These are phyloP conservation scores for Flabesymbios commensalis DNA, from an alignment of 2,888 invertebrate species.

Conservation along the genomic window DNA sequence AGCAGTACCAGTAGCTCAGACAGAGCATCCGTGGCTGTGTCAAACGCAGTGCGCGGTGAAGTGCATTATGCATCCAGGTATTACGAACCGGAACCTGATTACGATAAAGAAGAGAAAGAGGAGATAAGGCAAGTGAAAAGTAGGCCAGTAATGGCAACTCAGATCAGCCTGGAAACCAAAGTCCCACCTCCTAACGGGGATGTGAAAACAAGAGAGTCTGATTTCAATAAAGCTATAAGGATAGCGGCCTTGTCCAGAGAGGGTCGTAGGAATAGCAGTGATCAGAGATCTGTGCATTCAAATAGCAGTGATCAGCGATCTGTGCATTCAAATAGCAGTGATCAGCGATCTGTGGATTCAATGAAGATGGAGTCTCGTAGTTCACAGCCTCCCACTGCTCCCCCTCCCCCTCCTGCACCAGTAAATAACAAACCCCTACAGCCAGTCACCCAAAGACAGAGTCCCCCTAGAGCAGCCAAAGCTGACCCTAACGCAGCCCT, in stretches of 20 bases:
- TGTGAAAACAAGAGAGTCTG: constrained; percentile 2
- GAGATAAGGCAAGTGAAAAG: too few species aligned
- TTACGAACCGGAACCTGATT: constrained; percentile 23
- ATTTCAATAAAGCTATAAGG: constrained; percentile 19
- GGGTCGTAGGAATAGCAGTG: neutral
- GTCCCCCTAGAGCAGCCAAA: constrained; percentile 18
- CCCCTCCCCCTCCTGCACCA: constrained; percentile 1
- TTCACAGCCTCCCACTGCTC: constrained; percentile 3
- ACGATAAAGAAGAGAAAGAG: constrained; percentile 7
- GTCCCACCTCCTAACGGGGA: neutral
- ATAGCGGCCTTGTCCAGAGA: constrained; percentile 19
- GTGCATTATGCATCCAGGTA: neutral
- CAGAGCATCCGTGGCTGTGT: neutral
- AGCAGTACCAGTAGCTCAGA: too few species aligned
- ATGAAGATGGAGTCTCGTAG: neutral
- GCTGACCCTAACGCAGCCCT: constrained; percentile 48
- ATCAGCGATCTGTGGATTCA: constrained; percentile 3
- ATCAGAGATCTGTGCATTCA: too few species aligned
- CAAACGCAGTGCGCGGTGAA: neutral
- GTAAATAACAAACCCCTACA: constrained; percentile 12
- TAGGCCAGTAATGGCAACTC: neutral
- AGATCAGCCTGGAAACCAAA: neutral
- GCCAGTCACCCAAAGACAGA: constrained; percentile 19
- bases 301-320: too few species aligned
- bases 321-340: too few species aligned